Base-by-base conservation (phyloP, 2,113 vertebrate genomes). In the Pitta sordida region DNA sequence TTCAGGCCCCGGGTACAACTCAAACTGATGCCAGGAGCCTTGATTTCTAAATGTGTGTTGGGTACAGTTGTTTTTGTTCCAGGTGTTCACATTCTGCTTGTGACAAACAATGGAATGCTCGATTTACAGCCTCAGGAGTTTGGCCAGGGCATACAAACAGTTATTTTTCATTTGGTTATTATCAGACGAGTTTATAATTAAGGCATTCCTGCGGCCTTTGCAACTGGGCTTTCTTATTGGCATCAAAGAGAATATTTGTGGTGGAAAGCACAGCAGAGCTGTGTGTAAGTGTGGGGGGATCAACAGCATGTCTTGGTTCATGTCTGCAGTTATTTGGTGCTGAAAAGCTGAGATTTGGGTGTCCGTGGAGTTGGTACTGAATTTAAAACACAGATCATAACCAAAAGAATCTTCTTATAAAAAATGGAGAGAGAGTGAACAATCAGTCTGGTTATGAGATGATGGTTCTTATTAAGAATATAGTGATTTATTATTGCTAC, bases 171-270 rank as follows among this genome's bases (percentile, higher is more conserved):
- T 65, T 89, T 87, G 41, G 76, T 91, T 91, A 10, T 59, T 87
- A 74, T 80, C 74, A 77, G 78, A 39, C 32, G 69, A 87, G 62
- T 90, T 90, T 77, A 58, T 60, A 93, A 89, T 86, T 91, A 94
- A 94, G 89, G 44, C 37, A 59, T 84, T 91, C 69, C 64, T 93
- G 46, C 65, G 77, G 84, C 63, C 74, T 83, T 85, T 89, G n/a
- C 39, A 76, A 62, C 55, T 89, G 58, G 32, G 91, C 92, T 82
- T 89, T 89, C 89, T 87, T 62, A 46, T 46, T 76, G 85, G 83
- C 67, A 91, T 95, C 67, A 90, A 95, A 90, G 91, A 68, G 86
- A 92, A 76, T 85, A 90, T 85, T 82, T 89, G 78, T 94, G 53
- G 63, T 94, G n/a, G 67, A 87, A 90, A 7, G 11, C 70, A 82